Evolutionary conservation across 2,888 invertebrate species (phyloP).

Genomic region (Minunthozetes semirufus): DNA sequence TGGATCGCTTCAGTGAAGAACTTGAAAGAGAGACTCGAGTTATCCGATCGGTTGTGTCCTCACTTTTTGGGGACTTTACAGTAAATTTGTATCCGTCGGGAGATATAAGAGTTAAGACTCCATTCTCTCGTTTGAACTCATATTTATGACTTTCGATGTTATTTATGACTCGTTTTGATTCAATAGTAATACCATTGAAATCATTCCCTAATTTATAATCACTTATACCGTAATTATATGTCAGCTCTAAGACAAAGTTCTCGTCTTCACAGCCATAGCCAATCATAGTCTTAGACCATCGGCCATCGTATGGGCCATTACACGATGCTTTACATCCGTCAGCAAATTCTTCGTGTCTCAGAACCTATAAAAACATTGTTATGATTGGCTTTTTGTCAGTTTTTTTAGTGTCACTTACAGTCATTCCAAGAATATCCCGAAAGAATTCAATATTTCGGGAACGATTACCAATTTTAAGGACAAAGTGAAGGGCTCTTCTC

Average conservation of each 20-base stretch:
- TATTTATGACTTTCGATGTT: slow-evolving; percentile 29
- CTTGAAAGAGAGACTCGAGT: slow-evolving; percentile 68
- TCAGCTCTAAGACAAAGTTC: slow-evolving; percentile 92
- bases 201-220: slow-evolving; percentile 85
- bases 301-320: slow-evolving; percentile 60
- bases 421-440: slow-evolving; percentile 85
- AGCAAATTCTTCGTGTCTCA: slow-evolving; percentile 93
- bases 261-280: slow-evolving; percentile 92
- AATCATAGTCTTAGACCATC: slow-evolving; percentile 98
- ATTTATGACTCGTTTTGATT: slow-evolving; percentile 29
- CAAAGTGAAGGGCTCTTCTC: slow-evolving; percentile 82
- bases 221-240: slow-evolving; percentile 91
- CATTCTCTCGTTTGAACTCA: background rate
- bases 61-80: background rate
- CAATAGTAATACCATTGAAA: slow-evolving; percentile 53
- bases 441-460: slow-evolving; percentile 78
- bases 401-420: slow-evolving; percentile 58
- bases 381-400: background rate
- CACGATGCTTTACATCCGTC: slow-evolving; percentile 95
- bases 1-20: slow-evolving; percentile 65
- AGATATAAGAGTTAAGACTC: slow-evolving; percentile 16
- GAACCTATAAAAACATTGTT: slow-evolving; percentile 56
- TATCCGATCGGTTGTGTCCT: slow-evolving; percentile 60
- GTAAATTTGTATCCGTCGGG: slow-evolving; percentile 38
- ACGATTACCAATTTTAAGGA: slow-evolving; percentile 89